Percentiles rank a stretch among this genome's conserved stretches.
Conservation (phyloP, 2,888 invertebrate genomes). For the Plutella xylostella region DNA sequence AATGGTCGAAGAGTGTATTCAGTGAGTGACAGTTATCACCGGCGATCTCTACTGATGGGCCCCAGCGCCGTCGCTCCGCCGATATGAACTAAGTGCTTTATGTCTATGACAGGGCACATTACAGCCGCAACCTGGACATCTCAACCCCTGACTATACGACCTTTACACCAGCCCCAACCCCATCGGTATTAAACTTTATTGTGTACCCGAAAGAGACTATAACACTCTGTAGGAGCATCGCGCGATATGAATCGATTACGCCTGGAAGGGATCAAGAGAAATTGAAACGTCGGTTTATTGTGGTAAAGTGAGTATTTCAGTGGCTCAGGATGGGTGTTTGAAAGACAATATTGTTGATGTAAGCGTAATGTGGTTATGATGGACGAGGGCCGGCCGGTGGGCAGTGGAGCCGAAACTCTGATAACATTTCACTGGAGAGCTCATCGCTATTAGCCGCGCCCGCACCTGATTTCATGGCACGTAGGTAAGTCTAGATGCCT, state of each 20-base stretch:
- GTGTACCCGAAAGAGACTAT: too few relatives aligned
- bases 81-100: conserved; percentile 30
- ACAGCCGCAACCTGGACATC: conserved; percentile 31
- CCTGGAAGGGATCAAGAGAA: not conserved
- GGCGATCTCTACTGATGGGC: conserved; percentile 21
- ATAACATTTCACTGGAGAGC: conserved; percentile 33
- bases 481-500: too few relatives aligned
- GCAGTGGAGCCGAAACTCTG: conserved; percentile 57
- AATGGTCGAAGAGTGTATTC: too few relatives aligned
- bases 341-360: conserved; percentile 66
- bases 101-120: conserved; percentile 40
- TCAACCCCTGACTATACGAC: conserved; percentile 12
- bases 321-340: conserved; percentile 28
- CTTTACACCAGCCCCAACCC: too few relatives aligned
- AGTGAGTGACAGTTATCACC: conserved; percentile 1
- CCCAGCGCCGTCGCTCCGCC: conserved; percentile 17
- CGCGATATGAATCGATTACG: too few relatives aligned
- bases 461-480: conserved; percentile 5
- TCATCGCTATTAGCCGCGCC: conserved; percentile 16
- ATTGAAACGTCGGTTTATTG: not conserved
- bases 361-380: conserved; percentile 65
- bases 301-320: too few relatives aligned
- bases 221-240: too few relatives aligned
- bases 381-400: conserved; percentile 47
- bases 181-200: too few relatives aligned